phyloP scores from a whole-genome alignment of 2,113 vertebrate species.

The Urocynchramus pylzowi region DNA sequence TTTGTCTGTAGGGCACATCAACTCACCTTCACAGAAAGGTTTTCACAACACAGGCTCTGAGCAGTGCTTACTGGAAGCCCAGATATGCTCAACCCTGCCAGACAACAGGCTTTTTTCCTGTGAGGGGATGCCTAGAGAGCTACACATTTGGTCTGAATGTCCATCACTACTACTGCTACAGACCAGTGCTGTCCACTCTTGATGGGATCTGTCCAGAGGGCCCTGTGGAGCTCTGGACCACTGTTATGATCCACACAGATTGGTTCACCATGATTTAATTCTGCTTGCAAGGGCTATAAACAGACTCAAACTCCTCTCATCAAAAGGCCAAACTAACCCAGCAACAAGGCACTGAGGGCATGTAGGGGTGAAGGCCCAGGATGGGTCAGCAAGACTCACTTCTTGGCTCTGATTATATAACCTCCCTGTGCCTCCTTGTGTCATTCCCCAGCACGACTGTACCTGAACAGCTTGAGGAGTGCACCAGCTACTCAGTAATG shows the following conservation, averaged over 20 bases:
- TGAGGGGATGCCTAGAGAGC: background rate
- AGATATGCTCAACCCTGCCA: background rate
- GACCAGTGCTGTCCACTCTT: background rate
- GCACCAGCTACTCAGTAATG: background rate
- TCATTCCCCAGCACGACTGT: accelerated
- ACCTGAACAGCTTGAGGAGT: background rate
- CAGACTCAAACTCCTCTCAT: background rate
- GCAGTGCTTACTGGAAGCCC: background rate
- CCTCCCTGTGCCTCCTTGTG: too few species aligned
- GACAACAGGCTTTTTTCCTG: background rate
- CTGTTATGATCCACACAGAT: background rate
- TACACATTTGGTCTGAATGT: background rate
- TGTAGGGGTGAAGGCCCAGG: background rate
- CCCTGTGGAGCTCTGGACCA: accelerated
- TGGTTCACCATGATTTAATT: background rate
- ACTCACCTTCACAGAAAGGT: background rate
- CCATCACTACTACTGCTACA: background rate
- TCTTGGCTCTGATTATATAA: background rate
- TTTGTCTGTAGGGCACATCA: background rate
- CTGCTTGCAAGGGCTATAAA: background rate
- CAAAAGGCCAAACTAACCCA: background rate
- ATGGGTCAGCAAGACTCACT: background rate
- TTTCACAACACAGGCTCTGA: background rate
- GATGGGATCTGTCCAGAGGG: background rate
- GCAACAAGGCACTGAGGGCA: background rate